Base-by-base conservation (phyloP, 2,888 invertebrate genomes). In the Pseudococcus jackbeardsleyi region DNA sequence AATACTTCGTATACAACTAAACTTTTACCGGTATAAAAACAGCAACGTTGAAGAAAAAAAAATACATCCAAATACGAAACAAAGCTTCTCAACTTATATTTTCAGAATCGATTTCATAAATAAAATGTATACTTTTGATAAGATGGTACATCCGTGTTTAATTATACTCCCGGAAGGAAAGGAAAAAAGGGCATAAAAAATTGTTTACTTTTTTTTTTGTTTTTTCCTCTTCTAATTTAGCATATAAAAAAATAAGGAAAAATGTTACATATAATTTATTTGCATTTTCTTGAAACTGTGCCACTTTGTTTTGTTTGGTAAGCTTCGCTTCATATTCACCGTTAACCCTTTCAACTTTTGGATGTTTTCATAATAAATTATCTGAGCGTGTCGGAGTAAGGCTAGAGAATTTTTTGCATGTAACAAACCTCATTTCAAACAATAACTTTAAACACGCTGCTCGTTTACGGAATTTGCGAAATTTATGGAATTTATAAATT, bases 231-330 rank as follows among this genome's bases (percentile, higher is more conserved):
- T 72, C 77, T 46, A 82, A 46, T 22, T 72, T 72, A 82, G 79
- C 79, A 82, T 82, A 46, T 19, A 82, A 82, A 82, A 82, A 82
- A 82, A 82, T 82, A 82, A 82, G 79, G 79, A 82, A 82, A 82
- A 82, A 82, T 77, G 77, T 33, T 77, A 77, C 77, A 17, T 77
- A 17, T 82, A 82, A 82, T 82, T 82, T 82, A 82, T 82, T 82
- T 82, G 42, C 46, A 82, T 82, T 82, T 82, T 82, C 79, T 82
- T 82, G 79, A 46, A 82, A 82, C 79, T 2, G 79, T 82, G 79
- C 79, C 79, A 82, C 79, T 82, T 82, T 82, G 77, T 77, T 77
- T 77, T 77, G 39, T 82, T 19, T 82, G 33, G 72, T 72, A 46
- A 82, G 79, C 79, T 33, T 82, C 33, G 33, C 79, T 82, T 82